Conservation (phyloP, 2,113 vertebrate genomes). For the Rutilus rutilus region DNA sequence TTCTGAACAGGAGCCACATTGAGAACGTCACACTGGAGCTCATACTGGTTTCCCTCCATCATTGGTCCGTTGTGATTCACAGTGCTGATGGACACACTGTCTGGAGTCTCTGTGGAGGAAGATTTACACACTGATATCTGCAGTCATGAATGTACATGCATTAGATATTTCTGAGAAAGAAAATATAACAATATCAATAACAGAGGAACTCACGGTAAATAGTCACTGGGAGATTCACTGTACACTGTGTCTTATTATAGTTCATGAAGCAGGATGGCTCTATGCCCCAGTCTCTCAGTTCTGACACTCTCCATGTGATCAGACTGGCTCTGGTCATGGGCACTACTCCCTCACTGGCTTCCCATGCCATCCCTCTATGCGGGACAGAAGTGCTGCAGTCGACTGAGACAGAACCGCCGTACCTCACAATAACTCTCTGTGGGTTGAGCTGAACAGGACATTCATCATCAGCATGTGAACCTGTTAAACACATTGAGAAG, state of each 20-base stretch:
- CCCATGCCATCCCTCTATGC: constrained; percentile 45
- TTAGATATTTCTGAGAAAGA: background rate
- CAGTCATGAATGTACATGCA: no score
- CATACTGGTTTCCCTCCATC: no score
- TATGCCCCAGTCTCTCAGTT: constrained; percentile 58
- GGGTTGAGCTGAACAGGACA: constrained; percentile 60
- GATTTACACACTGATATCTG: no score
- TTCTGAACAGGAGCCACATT: no score
- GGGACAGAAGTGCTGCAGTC: background rate
- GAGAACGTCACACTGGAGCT: no score
- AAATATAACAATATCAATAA: no score
- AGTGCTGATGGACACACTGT: no score
- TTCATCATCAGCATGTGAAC: constrained; percentile 19
- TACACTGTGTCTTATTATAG: no score
- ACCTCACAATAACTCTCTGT: constrained; percentile 22
- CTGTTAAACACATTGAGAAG: constrained; percentile 52
- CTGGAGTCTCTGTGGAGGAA: no score
- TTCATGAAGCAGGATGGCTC: constrained; percentile 53
- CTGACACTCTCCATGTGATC: constrained; percentile 39
- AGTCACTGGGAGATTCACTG: constrained; percentile 36
- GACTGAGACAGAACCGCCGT: background rate
- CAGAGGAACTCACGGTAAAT: background rate
- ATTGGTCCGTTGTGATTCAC: no score
- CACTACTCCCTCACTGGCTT: background rate
- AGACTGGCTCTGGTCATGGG: accelerated